Base-by-base conservation (phyloP, 2,113 vertebrate genomes). In the Andinoacara biseriatus region DNA sequence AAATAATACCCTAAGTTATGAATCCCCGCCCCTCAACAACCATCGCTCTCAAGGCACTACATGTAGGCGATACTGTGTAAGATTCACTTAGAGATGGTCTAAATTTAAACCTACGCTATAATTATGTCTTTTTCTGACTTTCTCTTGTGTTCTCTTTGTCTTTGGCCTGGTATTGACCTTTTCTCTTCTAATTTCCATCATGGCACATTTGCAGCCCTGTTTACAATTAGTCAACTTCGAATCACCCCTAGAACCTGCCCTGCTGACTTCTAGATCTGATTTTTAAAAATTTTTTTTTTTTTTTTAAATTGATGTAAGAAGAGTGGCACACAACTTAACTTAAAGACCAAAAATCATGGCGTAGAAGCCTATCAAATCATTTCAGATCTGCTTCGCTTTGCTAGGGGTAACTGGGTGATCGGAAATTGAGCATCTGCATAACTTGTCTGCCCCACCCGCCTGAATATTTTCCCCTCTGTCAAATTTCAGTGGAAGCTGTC, bases 41-140 rank as follows among this genome's bases (percentile, higher is more conserved):
- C 89, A 72, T 85, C 90, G 90, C 88, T 89, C 90, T 91, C 90
- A 94, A 94, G 94, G 94, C 93, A 94, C 93, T 92, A 92, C 89
- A 90, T 91, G 76, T 91, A 91, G 91, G 92, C 80, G 81, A 91
- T 85, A 89, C 86, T 90, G 90, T 91, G 85, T 90, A 88, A 92
- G 83, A 93, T 87, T 87, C 86, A 89, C 82, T 84, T 80, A 60
- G 65, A 91, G 60, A 84, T 75, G 74, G 87, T 85, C 80, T 86
- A 78, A 87, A 89, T 83, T 88, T 38, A 89, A 90, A 86, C 56
- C 46, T 60, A 29, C 62, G 69, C 61, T 84, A 61, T 83, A 74
- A 78, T 59, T 31, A 58, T 78, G 56, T 86, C 63, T 72, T 83
- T 72, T 63, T 79, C 29, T 58, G 7, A 46, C 63, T 79, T 76